Evolutionary conservation across 2,888 invertebrate species (phyloP).

Genomic region (Odontothrips loti): DNA sequence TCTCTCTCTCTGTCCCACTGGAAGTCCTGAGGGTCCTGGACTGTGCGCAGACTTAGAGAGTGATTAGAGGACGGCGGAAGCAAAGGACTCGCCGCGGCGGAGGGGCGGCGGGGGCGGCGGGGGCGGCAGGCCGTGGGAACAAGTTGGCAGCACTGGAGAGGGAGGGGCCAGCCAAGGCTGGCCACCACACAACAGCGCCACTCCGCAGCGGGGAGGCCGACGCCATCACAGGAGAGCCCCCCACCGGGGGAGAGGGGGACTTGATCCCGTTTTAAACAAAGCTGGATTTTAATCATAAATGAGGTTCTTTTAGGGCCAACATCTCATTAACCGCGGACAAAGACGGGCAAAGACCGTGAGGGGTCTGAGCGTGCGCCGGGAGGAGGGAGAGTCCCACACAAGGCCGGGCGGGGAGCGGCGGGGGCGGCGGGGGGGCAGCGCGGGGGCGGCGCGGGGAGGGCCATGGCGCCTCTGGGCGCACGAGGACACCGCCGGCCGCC

Average conservation of each 20-base stretch:
- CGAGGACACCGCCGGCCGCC: no score
- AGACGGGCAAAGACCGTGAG: constrained; percentile 9
- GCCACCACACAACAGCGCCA: no score
- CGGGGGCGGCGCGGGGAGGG: neutral
- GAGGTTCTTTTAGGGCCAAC: constrained; percentile 26
- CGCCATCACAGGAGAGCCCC: neutral
- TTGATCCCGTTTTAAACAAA: constrained; percentile 25
- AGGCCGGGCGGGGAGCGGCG: neutral
- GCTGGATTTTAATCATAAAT: constrained; percentile 22
- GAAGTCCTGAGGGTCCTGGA: no score
- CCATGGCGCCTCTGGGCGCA: neutral
- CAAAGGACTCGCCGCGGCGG: no score
- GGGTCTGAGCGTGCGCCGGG: neutral
- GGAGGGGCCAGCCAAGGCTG: no score
- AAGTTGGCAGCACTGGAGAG: no score
- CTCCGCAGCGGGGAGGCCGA: neutral
- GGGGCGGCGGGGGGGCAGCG: neutral
- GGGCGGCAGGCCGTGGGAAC: no score
- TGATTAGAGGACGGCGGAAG: no score
- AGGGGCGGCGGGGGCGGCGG: no score
- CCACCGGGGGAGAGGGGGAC: neutral
- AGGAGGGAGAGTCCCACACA: neutral
- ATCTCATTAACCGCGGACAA: constrained; percentile 26
- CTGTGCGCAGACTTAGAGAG: no score
- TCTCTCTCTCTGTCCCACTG: no score